These are phyloP conservation scores for Cryptoblepharus egeriae DNA, from an alignment of 2,797 vertebrate species.

Conservation along the genomic window DNA sequence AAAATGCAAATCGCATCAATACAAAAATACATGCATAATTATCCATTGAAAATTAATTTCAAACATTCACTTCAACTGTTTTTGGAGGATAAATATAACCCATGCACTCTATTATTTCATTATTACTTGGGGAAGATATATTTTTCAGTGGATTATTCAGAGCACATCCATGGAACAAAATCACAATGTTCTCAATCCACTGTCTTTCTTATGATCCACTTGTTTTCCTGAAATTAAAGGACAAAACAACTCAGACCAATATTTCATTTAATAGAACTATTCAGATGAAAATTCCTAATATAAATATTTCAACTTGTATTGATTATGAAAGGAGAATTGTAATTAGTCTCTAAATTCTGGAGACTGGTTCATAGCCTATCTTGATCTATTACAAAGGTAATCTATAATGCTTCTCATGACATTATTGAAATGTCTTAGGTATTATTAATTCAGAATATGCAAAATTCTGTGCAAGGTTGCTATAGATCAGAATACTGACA, in stretches of 20 bases:
- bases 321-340: conserved; percentile 2
- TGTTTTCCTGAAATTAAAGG: not conserved
- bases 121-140: not conserved
- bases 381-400: not conserved
- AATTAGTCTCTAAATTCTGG: conserved; percentile 25
- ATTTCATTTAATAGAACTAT: not conserved
- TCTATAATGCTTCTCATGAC: not conserved
- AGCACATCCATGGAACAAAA: not conserved
- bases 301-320: not conserved
- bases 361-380: not conserved
- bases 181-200: not conserved
- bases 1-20: too few relatives aligned
- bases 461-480: not conserved
- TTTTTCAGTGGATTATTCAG: not conserved
- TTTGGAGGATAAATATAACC: too few relatives aligned
- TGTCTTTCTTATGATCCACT: not conserved
- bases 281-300: not conserved
- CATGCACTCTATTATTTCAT: too few relatives aligned
- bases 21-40: too few relatives aligned
- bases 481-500: conserved; percentile 7
- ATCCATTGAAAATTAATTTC: too few relatives aligned
- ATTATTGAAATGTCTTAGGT: conserved; percentile 15
- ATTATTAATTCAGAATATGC: not conserved
- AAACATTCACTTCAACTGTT: too few relatives aligned
- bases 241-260: not conserved